Evolutionary conservation across 2,888 invertebrate genomes (phyloP).

Genomic region (Fragum sueziense): DNA sequence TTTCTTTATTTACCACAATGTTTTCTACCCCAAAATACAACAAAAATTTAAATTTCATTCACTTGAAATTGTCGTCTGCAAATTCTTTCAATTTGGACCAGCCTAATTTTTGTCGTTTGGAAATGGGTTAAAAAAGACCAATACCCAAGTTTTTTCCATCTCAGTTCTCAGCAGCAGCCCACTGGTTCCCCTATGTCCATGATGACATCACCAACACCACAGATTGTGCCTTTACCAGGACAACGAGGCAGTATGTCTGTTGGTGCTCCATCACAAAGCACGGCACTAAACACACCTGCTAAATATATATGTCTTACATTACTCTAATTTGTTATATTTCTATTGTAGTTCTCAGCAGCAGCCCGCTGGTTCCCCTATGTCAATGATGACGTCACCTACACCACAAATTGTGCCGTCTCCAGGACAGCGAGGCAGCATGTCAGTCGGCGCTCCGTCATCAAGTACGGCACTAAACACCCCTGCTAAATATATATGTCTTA

Average conservation of each 20-base stretch:
- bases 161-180: slow-evolving; percentile 48
- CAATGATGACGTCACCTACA: slow-evolving; percentile 70
- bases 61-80: too few species aligned
- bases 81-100: too few species aligned
- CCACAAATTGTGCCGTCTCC: slow-evolving; percentile 73
- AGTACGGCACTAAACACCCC: slow-evolving; percentile 75
- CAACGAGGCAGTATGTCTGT: slow-evolving; percentile 55
- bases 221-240: slow-evolving; percentile 70
- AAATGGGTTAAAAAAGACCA: too few species aligned
- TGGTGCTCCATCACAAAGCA: slow-evolving; percentile 73
- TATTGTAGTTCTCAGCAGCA: slow-evolving; percentile 46
- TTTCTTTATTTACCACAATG: too few species aligned
- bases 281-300: slow-evolving; percentile 77
- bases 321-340: too few species aligned
- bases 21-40: too few species aligned
- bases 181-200: slow-evolving; percentile 71
- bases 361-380: slow-evolving; percentile 69
- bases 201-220: slow-evolving; percentile 71
- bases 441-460: slow-evolving; percentile 70
- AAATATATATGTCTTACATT: too few species aligned
- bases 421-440: slow-evolving; percentile 56
- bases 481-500: too few species aligned
- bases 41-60: too few species aligned
- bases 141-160: too few species aligned
- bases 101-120: too few species aligned